These are phyloP conservation scores for Cebidichthys violaceus DNA, from an alignment of 2,113 vertebrate species.

Conservation along the genomic window DNA sequence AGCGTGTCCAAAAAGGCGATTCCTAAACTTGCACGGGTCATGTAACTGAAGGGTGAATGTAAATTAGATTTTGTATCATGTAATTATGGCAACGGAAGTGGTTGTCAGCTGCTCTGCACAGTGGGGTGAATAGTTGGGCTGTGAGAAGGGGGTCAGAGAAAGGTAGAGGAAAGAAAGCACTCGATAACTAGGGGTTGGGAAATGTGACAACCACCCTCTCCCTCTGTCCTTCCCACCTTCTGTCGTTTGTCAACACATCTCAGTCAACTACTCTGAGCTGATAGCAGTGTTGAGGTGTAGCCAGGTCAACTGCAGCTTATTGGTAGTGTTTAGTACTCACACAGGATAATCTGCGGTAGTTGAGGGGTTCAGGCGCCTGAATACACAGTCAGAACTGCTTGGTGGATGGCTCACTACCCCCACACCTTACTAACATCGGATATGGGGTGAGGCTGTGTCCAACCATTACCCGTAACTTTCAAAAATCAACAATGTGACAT, in stretches of 20 bases:
- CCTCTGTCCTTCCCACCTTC: not conserved
- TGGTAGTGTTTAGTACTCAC: not conserved
- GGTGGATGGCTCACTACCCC: not conserved
- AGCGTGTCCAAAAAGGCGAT: not conserved
- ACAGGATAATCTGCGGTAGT: not conserved
- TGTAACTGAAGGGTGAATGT: not conserved
- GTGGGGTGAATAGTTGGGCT: conserved; percentile 1
- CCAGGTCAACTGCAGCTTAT: not conserved
- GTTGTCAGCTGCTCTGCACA: conserved; percentile 15
- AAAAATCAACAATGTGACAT: not conserved
- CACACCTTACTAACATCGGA: not conserved
- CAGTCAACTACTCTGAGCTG: not conserved
- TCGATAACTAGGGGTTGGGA: not conserved
- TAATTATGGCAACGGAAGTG: not conserved
- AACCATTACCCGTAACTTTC: not conserved
- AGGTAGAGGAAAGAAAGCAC: not conserved
- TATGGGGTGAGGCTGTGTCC: not conserved
- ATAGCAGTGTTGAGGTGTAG: not conserved
- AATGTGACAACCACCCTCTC: not conserved
- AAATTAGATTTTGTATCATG: not conserved
- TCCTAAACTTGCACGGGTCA: not conserved
- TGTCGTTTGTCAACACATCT: not conserved
- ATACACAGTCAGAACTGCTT: not conserved
- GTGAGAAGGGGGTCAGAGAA: not conserved
- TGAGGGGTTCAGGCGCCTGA: not conserved